Evolutionary conservation across 2,888 invertebrate species (phyloP), one percentile per base, ranked within the genome.

Genomic region (Drosophila histrio): DNA sequence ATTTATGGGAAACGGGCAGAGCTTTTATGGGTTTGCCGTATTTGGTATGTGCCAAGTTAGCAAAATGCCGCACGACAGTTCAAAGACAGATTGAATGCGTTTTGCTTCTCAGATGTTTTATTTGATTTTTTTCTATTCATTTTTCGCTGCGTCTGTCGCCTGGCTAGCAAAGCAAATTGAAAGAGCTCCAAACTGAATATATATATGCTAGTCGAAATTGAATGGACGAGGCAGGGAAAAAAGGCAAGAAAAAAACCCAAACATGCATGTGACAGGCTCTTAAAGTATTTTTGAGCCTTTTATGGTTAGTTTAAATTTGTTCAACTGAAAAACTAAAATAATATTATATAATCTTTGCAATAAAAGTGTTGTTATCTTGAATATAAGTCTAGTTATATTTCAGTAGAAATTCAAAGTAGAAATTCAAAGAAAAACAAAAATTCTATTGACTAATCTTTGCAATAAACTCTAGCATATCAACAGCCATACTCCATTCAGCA

Each of bases 81-180:
- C 36, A 69, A 53, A 72, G 65, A 57, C 78, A 72, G 78, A 74
- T 65, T 65, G 64, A 63, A 65, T 72, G 69, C 72, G 60, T 68
- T 81, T 49, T 34, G 39, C 38, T 28, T 43, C 2, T 1, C 19
- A 11, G n/a, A 13, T 46, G 8, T 24, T 63, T 43, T 38, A 36
- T 30, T 17, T 2, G 15, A 43, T 38, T 11, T 47, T 38, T 0
- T 15, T 19, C 32, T 17, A 30, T 11, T 19, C 19, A 11, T 8
- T 11, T 34, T 8, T 34, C 17, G 17, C 17, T 36, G 36, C 36
- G 19, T 38, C n/a, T 38, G 38, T 38, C 38, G 38, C 19, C 22
- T 47, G 38, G 43, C 15, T 36, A n/a, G 13, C 52, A 63, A 63
- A 58, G 57, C 65, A 72, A 79, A 72, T 72, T 64, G 72, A 63